Conservation (phyloP, 2,113 vertebrate genomes). For the Lethenteron camtschaticum region DNA sequence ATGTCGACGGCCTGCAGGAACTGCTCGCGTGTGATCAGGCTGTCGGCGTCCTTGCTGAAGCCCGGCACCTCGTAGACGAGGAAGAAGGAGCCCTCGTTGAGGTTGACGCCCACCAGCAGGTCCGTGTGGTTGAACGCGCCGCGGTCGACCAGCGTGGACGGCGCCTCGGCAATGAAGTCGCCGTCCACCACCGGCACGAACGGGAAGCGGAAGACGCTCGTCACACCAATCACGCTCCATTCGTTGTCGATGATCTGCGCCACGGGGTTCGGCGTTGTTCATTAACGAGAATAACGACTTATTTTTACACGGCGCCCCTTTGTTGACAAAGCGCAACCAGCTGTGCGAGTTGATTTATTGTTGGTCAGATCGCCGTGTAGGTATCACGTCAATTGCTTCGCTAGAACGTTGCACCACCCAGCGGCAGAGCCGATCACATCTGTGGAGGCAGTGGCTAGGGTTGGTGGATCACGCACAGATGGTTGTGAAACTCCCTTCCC, state of each 20-base stretch:
- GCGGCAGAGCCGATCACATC: no score
- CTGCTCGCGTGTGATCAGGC: constrained; percentile 52
- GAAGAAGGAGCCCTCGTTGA: constrained; percentile 66
- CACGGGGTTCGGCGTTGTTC: no score
- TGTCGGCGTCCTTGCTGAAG: constrained; percentile 75
- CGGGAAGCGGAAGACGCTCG: constrained; percentile 47
- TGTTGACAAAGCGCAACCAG: no score
- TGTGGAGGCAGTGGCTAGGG: no score
- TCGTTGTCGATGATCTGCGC: constrained; percentile 31
- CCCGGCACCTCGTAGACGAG: constrained; percentile 62
- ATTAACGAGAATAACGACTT: no score
- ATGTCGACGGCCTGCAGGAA: constrained; percentile 54
- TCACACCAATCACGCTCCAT: constrained; percentile 24
- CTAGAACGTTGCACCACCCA: no score
- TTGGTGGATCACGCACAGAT: no score
- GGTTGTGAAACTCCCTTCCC: no score
- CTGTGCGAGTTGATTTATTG: no score
- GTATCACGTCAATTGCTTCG: no score
- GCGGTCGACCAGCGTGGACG: constrained; percentile 39
- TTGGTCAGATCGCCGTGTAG: no score
- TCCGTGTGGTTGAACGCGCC: constrained; percentile 35
- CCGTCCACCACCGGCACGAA: constrained; percentile 69
- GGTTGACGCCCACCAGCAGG: constrained; percentile 56
- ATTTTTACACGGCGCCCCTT: no score
- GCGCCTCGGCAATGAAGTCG: constrained; percentile 40